Evolutionary conservation across 2,797 vertebrate species (phyloP).

Genomic region (Cichlasoma orientale): DNA sequence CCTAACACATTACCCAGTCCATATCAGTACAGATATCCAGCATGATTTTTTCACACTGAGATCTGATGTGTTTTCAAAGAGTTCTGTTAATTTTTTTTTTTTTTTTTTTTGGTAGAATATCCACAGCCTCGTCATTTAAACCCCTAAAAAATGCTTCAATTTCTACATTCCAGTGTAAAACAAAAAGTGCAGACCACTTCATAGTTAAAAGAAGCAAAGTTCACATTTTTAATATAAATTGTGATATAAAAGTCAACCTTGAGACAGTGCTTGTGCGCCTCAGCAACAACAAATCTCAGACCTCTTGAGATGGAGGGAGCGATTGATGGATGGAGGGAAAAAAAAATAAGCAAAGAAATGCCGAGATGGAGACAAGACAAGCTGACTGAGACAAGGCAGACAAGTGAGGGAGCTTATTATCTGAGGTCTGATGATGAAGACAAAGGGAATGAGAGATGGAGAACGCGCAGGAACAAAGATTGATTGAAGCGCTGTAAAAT

Average conservation of each 20-base stretch:
- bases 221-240: not conserved
- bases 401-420: conserved; percentile 3
- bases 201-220: not conserved
- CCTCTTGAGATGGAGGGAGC: not conserved
- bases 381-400: not conserved
- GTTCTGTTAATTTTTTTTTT: too few relatives aligned
- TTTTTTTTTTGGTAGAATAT: not conserved
- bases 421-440: not conserved
- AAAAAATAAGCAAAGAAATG: not conserved
- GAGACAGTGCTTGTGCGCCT: not conserved
- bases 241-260: not conserved
- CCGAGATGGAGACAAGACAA: not conserved
- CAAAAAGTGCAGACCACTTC: not conserved
- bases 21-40: too few relatives aligned
- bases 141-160: not conserved
- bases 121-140: not conserved
- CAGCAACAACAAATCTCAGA: not conserved
- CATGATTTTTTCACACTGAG: too few relatives aligned
- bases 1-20: too few relatives aligned
- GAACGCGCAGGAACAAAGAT: not conserved
- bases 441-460: not conserved
- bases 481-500: not conserved
- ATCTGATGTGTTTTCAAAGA: too few relatives aligned
- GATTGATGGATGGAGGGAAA: not conserved
- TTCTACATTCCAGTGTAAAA: not conserved